Evolutionary conservation across 1,140 invertebrate species (phyloP).

Genomic region (Leptinotarsa undecemlineata): DNA sequence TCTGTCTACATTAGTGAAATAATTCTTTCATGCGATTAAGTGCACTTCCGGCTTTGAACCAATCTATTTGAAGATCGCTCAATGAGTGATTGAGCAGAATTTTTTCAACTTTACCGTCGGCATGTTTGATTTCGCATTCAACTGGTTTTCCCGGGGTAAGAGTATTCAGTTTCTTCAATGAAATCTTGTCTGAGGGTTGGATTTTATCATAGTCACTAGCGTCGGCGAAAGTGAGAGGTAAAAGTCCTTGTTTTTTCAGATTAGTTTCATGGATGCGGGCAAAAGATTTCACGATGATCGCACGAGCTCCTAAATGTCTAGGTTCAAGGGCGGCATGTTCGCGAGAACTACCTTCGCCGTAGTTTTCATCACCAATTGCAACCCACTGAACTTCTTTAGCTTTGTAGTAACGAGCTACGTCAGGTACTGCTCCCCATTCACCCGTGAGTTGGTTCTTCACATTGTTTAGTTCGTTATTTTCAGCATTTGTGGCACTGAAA

Average conservation of each 20-base stretch:
- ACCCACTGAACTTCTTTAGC: slow-evolving; percentile 86
- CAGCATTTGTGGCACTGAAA: slow-evolving; percentile 87
- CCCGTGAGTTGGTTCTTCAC: slow-evolving; percentile 89
- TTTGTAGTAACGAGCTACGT: slow-evolving; percentile 94
- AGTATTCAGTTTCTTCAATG: slow-evolving; percentile 80
- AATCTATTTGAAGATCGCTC: slow-evolving; percentile 96
- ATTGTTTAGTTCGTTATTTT: slow-evolving; percentile 97
- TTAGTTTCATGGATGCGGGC: slow-evolving; percentile 99
- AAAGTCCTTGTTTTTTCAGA: slow-evolving; percentile 96
- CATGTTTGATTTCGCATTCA: slow-evolving; percentile 90
- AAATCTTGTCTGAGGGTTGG: slow-evolving; percentile 90
- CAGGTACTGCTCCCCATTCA: slow-evolving; percentile 88
- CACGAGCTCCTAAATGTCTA: slow-evolving; percentile 83
- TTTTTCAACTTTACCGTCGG: slow-evolving; percentile 82
- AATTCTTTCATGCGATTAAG: slow-evolving; percentile 96
- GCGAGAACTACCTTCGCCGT: slow-evolving; percentile 89
- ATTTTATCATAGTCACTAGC: slow-evolving; percentile 97
- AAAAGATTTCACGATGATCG: slow-evolving; percentile 99
- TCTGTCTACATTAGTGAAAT: background rate
- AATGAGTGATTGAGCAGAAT: slow-evolving; percentile 93
- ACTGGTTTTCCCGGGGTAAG: slow-evolving; percentile 92
- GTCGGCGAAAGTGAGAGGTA: slow-evolving; percentile 95
- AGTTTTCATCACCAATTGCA: slow-evolving; percentile 98
- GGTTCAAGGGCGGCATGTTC: slow-evolving; percentile 99
- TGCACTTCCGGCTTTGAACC: slow-evolving; percentile 99